Evolutionary conservation across 1,140 invertebrate genomes (phyloP).

Genomic region (Scaptomyza pallida): DNA sequence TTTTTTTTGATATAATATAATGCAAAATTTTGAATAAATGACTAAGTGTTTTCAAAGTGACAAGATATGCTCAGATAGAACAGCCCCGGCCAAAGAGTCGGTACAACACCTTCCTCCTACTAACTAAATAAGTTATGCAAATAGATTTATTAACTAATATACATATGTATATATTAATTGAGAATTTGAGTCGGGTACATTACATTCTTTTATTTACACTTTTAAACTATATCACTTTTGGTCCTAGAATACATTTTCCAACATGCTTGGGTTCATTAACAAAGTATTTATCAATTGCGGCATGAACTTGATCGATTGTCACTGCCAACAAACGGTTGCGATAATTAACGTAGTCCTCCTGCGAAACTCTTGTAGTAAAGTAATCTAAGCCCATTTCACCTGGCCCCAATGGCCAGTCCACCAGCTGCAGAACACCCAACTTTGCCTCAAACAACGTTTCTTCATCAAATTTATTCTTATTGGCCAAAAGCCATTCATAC

Average conservation of each 20-base stretch:
- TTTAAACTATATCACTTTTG: too few relatives aligned
- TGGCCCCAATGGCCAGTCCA: conserved; percentile 91
- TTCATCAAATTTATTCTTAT: conserved; percentile 83
- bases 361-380: conserved; percentile 89
- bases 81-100: too few relatives aligned
- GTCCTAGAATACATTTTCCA: conserved; percentile 90
- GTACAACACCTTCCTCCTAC: too few relatives aligned
- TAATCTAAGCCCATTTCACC: conserved; percentile 88
- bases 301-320: conserved; percentile 87
- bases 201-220: too few relatives aligned
- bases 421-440: conserved; percentile 91
- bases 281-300: conserved; percentile 89
- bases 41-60: too few relatives aligned
- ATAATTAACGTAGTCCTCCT: conserved; percentile 91
- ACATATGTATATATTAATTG: too few relatives aligned
- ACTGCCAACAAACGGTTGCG: conserved; percentile 88
- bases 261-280: conserved; percentile 68
- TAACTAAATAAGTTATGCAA: too few relatives aligned
- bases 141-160: too few relatives aligned
- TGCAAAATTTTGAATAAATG: too few relatives aligned
- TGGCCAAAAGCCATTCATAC: conserved; percentile 89
- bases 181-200: too few relatives aligned
- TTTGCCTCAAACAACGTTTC: conserved; percentile 93
- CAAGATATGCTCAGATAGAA: too few relatives aligned
- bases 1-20: too few relatives aligned